Evolutionary conservation across 1,140 invertebrate species (phyloP).

Genomic region (Belonocnema kinseyi): DNA sequence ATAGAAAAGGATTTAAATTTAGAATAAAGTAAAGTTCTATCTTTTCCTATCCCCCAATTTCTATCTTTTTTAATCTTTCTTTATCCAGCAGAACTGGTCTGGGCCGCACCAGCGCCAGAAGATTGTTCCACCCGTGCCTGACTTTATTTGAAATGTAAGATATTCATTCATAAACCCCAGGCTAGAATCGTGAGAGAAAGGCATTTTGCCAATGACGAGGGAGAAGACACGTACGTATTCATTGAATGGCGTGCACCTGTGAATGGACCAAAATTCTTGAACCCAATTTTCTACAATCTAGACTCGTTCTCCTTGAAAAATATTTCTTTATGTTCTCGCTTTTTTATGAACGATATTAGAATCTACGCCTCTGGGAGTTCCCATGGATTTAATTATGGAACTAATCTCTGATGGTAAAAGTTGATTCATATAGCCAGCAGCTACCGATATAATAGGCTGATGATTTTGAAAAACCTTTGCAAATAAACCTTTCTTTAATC

Average conservation of each 20-base stretch:
- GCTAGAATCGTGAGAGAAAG: not conserved
- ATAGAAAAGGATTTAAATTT: too few species aligned
- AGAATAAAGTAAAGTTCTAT: too few species aligned
- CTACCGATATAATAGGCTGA: constrained; percentile 4
- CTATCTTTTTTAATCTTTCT: too few species aligned
- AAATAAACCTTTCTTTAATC: not conserved
- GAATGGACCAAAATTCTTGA: constrained; percentile 11
- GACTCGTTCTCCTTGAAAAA: not conserved
- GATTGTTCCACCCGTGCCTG: too few species aligned
- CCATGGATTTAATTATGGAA: constrained; percentile 20
- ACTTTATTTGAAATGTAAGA: too few species aligned
- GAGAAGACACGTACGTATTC: not conserved
- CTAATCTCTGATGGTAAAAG: constrained; percentile 27
- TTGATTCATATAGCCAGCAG: constrained; percentile 16
- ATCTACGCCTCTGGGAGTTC: not conserved
- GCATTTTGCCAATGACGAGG: not conserved
- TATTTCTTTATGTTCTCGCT: constrained; percentile 6
- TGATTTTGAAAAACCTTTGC: not conserved
- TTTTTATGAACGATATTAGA: constrained; percentile 19
- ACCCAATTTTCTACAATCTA: not conserved
- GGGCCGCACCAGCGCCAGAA: too few species aligned
- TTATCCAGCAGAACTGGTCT: too few species aligned
- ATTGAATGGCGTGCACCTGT: not conserved
- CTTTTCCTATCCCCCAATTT: too few species aligned
- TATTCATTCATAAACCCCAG: too few species aligned